Conservation (phyloP, 2,113 vertebrate species). For the Poeciliopsis turrubarensis region DNA sequence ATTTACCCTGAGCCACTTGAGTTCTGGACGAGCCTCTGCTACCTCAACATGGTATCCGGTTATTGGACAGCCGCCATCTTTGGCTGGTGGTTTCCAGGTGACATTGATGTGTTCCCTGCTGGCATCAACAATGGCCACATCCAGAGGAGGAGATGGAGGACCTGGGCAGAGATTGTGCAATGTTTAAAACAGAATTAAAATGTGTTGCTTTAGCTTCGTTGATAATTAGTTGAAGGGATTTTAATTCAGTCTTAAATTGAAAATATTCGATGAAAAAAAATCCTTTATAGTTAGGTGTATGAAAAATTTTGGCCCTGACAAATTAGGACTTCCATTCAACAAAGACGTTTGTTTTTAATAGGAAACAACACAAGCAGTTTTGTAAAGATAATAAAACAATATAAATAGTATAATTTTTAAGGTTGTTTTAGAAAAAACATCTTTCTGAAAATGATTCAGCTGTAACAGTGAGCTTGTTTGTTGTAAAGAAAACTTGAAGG, state of each 20-base stretch:
- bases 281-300: not conserved
- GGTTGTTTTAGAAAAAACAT: too few species aligned
- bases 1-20: conserved; percentile 96
- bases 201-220: not conserved
- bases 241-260: not conserved
- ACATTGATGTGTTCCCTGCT: conserved; percentile 93
- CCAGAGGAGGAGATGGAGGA: conserved; percentile 90
- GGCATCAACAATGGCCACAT: conserved; percentile 89
- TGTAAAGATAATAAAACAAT: too few species aligned
- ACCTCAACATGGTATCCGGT: conserved; percentile 96
- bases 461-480: not conserved
- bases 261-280: not conserved
- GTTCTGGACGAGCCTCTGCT: conserved; percentile 91
- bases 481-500: not conserved
- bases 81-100: conserved; percentile 92
- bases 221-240: not conserved
- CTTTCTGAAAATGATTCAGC: too few species aligned
- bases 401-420: too few species aligned
- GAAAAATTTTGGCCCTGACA: not conserved
- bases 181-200: not conserved
- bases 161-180: conserved; percentile 73
- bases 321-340: not conserved
- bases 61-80: conserved; percentile 92
- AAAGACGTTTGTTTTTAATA: too few species aligned
- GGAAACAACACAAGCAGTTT: too few species aligned